Conservation (phyloP, 2,888 invertebrate genomes). For the Epinotia demarniana region DNA sequence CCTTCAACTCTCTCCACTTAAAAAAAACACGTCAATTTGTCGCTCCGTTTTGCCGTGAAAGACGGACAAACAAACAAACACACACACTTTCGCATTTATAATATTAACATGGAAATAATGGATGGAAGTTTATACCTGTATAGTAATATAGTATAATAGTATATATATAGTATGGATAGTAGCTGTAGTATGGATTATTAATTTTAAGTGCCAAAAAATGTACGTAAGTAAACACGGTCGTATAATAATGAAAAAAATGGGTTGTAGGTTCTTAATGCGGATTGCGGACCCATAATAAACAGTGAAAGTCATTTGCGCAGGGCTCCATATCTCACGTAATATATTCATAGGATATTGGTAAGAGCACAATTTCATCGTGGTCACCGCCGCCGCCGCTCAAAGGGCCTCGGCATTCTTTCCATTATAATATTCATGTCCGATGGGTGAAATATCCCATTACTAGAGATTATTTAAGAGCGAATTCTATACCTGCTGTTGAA, state of each 20-base stretch:
- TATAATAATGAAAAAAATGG: constrained; percentile 18
- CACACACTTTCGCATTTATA: too few relatives aligned
- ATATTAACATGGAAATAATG: too few relatives aligned
- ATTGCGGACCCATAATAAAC: constrained; percentile 52
- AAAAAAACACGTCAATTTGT: too few relatives aligned
- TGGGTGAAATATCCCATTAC: constrained; percentile 53
- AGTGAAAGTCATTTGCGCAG: constrained; percentile 59
- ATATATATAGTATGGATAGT: too few relatives aligned
- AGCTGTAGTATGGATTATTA: too few relatives aligned
- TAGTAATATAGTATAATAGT: too few relatives aligned
- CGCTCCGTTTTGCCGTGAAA: too few relatives aligned
- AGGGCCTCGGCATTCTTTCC: constrained; percentile 59
- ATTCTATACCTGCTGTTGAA: constrained; percentile 5
- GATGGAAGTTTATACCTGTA: too few relatives aligned
- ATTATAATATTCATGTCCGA: constrained; percentile 68
- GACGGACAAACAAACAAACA: too few relatives aligned
- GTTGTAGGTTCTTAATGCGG: constrained; percentile 45
- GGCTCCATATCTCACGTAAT: constrained; percentile 65
- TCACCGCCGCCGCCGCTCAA: constrained; percentile 63
- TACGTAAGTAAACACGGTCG: neutral
- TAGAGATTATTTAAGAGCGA: constrained; percentile 42
- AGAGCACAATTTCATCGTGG: constrained; percentile 63
- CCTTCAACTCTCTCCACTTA: too few relatives aligned
- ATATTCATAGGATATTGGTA: constrained; percentile 71
- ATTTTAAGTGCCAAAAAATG: neutral